phyloP scores from a whole-genome alignment of 2,797 vertebrate genomes.

The Lophotriccus pileatus region DNA sequence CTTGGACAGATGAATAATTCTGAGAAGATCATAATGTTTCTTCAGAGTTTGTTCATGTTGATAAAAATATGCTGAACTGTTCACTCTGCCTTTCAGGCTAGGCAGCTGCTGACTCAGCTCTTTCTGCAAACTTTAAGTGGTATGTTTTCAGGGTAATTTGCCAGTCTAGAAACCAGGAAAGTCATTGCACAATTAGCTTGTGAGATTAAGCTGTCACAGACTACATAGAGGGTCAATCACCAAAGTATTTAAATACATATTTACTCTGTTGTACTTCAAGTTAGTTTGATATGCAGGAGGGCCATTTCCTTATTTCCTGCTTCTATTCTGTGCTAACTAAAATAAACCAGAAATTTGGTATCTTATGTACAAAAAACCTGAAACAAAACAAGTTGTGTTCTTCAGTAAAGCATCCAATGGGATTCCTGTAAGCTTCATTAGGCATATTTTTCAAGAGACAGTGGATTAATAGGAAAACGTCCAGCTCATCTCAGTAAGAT shows the following conservation, averaged over 20 bases:
- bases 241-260: not conserved
- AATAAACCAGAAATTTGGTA: not conserved
- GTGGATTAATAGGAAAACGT: not conserved
- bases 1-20: not conserved
- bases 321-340: not conserved
- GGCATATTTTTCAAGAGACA: not conserved
- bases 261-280: not conserved
- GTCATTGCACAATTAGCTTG: not conserved
- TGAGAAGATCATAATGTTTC: not conserved
- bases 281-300: not conserved
- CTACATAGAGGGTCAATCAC: not conserved
- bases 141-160: not conserved
- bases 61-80: not conserved
- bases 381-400: not conserved
- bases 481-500: not conserved
- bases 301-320: not conserved
- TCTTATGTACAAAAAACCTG: not conserved
- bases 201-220: not conserved
- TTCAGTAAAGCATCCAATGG: not conserved
- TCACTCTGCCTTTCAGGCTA: not conserved
- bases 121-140: not conserved
- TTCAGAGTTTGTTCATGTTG: not conserved
- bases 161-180: not conserved
- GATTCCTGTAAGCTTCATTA: not conserved
- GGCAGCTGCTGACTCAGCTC: not conserved